phyloP scores from a whole-genome alignment of 2,113 vertebrate genomes.

The Herpetotheres cachinnans region DNA sequence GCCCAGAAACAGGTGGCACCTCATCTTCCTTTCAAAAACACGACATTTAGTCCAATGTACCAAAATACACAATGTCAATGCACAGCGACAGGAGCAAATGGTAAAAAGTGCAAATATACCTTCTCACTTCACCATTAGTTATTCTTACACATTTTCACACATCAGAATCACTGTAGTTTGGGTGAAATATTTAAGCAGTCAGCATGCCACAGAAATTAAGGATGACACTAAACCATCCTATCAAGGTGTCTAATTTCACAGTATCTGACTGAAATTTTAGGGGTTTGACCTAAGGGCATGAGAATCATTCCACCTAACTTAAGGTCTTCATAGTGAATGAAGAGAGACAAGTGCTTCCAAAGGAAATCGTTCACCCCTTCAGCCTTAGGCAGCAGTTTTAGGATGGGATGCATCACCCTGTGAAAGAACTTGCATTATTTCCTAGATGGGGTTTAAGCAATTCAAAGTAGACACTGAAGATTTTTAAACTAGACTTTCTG shows the following conservation, averaged over 20 bases:
- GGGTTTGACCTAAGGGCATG: background rate
- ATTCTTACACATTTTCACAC: background rate
- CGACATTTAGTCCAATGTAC: background rate
- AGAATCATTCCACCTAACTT: background rate
- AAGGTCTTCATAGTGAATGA: background rate
- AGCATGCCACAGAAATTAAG: background rate
- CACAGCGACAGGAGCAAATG: background rate
- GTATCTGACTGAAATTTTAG: background rate
- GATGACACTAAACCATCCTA: background rate
- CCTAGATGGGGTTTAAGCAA: background rate
- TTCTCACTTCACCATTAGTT: background rate
- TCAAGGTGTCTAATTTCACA: background rate
- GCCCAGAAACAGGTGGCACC: fast-evolving
- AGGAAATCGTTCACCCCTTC: background rate
- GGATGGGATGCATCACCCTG: background rate
- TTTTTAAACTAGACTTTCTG: background rate
- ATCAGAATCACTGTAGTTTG: background rate
- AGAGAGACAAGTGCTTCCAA: background rate
- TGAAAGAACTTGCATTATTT: background rate
- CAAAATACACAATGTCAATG: background rate
- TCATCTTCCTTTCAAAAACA: background rate
- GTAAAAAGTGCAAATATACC: background rate
- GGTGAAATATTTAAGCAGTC: background rate
- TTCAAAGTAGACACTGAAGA: background rate
- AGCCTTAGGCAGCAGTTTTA: background rate